Evolutionary conservation across 23 tunicate genomes (phyloP), one percentile per base, ranked within the genome.

Genomic region (Trididemnum clinides): DNA sequence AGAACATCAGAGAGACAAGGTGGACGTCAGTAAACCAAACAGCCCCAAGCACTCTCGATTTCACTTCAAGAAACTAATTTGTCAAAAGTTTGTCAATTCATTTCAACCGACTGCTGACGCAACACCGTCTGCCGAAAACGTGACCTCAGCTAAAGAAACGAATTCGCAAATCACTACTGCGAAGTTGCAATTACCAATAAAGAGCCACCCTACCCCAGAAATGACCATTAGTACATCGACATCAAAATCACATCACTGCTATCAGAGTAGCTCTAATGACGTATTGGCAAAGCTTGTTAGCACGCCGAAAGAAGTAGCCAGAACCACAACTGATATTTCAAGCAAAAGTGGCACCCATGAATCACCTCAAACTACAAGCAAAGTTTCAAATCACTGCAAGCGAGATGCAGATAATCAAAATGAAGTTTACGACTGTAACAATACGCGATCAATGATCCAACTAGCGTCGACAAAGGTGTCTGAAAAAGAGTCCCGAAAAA

Each of bases 81-180:
- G 65, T 51, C 83, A 78, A 78, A 78, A 78, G 28, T 78, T 51
- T 28, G 83, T 54, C 50, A 54, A 51, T 15, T 78, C 83, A 36
- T 23, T 74, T 4, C 35, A 74, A 59, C 66, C 66, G 20, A n/a
- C 20, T 4, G 10, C 36, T 29, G 75, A 3, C n/a, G 22, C 30
- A 66, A 6, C 75, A 4, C 75, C 37, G 4, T 39, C 80, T 5
- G 27, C 28, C 21, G 4, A 44, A 37, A 37, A 19, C 22, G 6
- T 18, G 22, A 5, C 3, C 6, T 10, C 19, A 28, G 5, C 7
- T 4, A 30, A 36, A 28, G 37, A 28, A 30, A 59, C 66, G 5
- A 10, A 10, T 5, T 4, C 20, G 20, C 5, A 4, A 10, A 10
- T 28, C 3, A 59, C 66, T 59, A 5, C 20, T 4, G 66, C 20